Conservation (phyloP, 2,113 vertebrate species). For the Heterotis niloticus region DNA sequence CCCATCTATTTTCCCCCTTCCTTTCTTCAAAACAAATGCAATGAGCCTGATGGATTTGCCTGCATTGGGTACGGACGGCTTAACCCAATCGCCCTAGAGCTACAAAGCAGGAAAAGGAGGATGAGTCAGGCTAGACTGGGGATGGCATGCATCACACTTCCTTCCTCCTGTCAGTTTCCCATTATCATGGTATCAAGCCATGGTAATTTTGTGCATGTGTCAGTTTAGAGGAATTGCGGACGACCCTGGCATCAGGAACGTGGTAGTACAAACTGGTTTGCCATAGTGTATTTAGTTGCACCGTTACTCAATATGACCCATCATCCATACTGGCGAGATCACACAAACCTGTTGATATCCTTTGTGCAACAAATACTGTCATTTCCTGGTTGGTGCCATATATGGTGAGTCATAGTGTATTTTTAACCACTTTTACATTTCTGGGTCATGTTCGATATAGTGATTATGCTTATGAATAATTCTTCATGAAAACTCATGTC, state of each 20-base stretch:
- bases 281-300: no score
- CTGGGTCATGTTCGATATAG: no score
- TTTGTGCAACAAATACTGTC: no score
- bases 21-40: conserved; percentile 9
- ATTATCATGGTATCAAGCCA: conserved; percentile 12
- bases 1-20: not conserved
- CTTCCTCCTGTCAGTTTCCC: conserved; percentile 7
- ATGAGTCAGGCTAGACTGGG: conserved; percentile 12
- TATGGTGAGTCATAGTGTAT: no score
- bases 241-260: not conserved
- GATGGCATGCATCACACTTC: conserved; percentile 6
- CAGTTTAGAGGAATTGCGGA: not conserved
- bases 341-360: no score
- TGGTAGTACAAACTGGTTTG: no score
- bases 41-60: conserved; percentile 3
- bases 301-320: no score
- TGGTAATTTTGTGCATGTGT: not conserved
- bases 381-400: no score
- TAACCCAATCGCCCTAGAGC: conserved; percentile 9
- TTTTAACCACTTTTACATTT: no score
- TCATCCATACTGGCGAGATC: no score
- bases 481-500: no score
- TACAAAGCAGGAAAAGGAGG: conserved; percentile 17
- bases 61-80: not conserved
- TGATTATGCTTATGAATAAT: no score